A percentile compares a stretch with the other conserved stretches of the same genome.
phyloP scores from a whole-genome alignment of 2,888 invertebrate genomes.

The Therioaphis trifolii region DNA sequence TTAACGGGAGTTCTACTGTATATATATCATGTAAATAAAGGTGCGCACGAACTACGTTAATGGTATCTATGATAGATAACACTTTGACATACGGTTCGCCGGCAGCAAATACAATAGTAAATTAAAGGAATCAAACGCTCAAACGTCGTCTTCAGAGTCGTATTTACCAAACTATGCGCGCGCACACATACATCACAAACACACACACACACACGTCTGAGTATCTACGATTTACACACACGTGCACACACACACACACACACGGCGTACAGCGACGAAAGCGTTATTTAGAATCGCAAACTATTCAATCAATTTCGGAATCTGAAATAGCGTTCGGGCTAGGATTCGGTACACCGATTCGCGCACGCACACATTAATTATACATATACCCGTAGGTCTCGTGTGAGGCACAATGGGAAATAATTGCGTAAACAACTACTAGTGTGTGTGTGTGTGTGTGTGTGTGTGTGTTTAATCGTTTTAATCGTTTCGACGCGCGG shows the following conservation, averaged over 20 bases:
- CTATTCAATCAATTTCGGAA: slow-evolving; percentile 32
- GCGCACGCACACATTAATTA: neutral
- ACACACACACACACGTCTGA: too few relatives aligned
- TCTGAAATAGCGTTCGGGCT: neutral
- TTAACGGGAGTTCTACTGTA: too few relatives aligned
- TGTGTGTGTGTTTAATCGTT: slow-evolving; percentile 34
- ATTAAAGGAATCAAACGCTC: neutral
- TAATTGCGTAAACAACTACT: slow-evolving; percentile 26
- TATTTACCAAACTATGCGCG: slow-evolving; percentile 10
- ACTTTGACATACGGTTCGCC: neutral
- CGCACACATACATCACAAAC: neutral
- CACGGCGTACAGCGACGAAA: neutral
- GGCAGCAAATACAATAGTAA: slow-evolving; percentile 9
- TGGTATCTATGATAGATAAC: neutral
- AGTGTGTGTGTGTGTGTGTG: too few relatives aligned
- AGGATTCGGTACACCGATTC: neutral
- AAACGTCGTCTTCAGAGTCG: neutral
- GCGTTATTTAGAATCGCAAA: slow-evolving; percentile 3
- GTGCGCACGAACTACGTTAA: neutral
- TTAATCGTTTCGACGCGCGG: slow-evolving; percentile 7
- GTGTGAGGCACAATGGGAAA: neutral
- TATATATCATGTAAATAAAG: neutral
- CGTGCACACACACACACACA: neutral
- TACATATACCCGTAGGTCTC: neutral
- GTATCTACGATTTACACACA: too few relatives aligned